These are phyloP conservation scores for Acanthaster planci DNA, from an alignment of 35 echinoderm and acorn worm species.

Conservation along the genomic window DNA sequence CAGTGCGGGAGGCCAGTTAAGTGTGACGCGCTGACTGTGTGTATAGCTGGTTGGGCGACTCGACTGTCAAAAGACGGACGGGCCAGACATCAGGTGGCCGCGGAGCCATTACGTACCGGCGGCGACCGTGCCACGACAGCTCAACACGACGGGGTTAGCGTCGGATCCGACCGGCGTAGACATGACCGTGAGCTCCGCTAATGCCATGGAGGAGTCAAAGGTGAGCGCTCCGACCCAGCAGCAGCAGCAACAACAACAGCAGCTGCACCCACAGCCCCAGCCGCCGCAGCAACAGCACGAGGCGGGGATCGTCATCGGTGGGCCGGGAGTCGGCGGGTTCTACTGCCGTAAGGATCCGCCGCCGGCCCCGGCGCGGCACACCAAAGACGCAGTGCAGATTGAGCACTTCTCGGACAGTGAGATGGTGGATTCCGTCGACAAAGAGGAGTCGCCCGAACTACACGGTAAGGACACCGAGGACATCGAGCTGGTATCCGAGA, in stretches of 20 bases:
- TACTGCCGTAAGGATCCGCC: slow-evolving; percentile 11
- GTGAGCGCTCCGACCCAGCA: slow-evolving; percentile 26
- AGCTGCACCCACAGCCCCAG: neutral
- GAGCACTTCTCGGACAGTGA: slow-evolving; percentile 1
- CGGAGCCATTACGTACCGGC: neutral
- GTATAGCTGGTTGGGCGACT: neutral
- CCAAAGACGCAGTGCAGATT: neutral
- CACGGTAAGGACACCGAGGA: slow-evolving; percentile 33
- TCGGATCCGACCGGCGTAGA: neutral
- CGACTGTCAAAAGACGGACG: neutral
- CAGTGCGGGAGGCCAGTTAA: slow-evolving; percentile 26
- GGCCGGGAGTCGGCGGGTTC: neutral
- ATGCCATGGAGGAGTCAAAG: slow-evolving; percentile 44
- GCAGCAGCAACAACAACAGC: slow-evolving; percentile 9
- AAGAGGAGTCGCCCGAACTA: neutral
- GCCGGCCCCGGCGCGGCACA: neutral
- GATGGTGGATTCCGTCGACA: neutral
- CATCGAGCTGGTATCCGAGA: slow-evolving; percentile 20
- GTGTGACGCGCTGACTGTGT: slow-evolving; percentile 8
- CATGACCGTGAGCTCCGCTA: slow-evolving; percentile 45
- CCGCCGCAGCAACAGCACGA: slow-evolving; percentile 6
- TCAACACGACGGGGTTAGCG: neutral
- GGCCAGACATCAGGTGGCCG: neutral
- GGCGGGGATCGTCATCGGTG: slow-evolving; percentile 21
- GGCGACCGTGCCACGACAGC: neutral